Percentiles rank a stretch among this genome's conserved stretches.
Evolutionary conservation across 2,113 vertebrate species (phyloP).

Genomic region (Oryctolagus cuniculus): DNA sequence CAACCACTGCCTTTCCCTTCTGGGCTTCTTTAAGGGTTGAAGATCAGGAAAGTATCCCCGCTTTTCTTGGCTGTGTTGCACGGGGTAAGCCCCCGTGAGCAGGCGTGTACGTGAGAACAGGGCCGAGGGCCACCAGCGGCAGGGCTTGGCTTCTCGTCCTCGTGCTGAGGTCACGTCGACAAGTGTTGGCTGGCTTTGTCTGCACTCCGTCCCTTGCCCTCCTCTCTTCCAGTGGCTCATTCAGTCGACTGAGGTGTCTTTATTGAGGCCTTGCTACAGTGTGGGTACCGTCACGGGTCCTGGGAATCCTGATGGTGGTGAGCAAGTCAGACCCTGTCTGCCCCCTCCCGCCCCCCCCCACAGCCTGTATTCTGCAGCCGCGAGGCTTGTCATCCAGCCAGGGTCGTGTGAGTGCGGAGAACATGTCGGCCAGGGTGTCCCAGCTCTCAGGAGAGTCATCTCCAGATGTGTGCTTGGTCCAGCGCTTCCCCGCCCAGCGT

Average conservation of each 20-base stretch:
- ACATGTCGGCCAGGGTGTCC: background rate
- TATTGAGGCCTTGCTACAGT: background rate
- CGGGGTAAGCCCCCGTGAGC: background rate
- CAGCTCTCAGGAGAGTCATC: background rate
- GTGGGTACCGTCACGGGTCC: background rate
- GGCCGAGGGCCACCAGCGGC: background rate
- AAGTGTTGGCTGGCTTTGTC: background rate
- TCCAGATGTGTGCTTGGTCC: accelerated
- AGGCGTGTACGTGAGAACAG: background rate
- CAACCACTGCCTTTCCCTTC: background rate
- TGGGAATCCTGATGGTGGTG: background rate
- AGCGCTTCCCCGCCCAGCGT: background rate
- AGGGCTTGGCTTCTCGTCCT: background rate
- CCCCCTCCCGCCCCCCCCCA: background rate
- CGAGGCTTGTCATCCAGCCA: background rate
- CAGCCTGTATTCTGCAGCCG: background rate
- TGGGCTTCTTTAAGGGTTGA: background rate
- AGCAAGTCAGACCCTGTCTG: background rate
- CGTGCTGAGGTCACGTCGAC: background rate
- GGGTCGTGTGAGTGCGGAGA: background rate
- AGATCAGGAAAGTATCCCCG: background rate
- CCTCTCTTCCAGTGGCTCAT: background rate
- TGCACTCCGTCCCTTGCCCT: background rate
- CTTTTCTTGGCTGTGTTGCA: background rate
- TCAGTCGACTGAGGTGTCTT: background rate